These are phyloP conservation scores for Diarsia rubi DNA, from an alignment of 2,888 invertebrate genomes.

Conservation along the genomic window DNA sequence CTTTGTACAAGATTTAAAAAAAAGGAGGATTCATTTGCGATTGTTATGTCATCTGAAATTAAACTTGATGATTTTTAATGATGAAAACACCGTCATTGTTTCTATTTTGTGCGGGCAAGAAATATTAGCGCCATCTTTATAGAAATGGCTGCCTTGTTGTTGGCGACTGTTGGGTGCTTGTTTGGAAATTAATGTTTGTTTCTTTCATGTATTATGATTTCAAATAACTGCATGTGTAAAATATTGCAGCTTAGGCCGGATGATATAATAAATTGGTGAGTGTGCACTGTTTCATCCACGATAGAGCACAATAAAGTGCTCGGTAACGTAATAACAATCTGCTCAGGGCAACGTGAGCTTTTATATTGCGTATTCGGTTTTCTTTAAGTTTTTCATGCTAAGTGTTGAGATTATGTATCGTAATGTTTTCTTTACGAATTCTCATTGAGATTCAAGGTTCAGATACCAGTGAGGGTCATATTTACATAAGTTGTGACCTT, in stretches of 20 bases:
- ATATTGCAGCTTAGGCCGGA: conserved; percentile 72
- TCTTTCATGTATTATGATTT: conserved; percentile 83
- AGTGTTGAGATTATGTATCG: conserved; percentile 29
- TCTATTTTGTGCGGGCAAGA: conserved; percentile 64
- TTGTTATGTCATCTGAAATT: no score
- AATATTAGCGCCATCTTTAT: conserved; percentile 79
- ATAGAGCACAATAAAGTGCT: conserved; percentile 46
- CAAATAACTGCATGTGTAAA: conserved; percentile 72
- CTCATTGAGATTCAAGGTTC: conserved; percentile 41
- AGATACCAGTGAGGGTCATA: conserved; percentile 60
- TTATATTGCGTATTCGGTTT: conserved; percentile 67
- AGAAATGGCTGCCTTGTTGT: conserved; percentile 90
- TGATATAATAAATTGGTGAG: conserved; percentile 80
- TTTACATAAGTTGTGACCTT: conserved; percentile 80
- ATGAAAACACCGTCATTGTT: conserved; percentile 45
- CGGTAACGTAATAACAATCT: conserved; percentile 67
- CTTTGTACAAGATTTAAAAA: not conserved
- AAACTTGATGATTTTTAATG: conserved; percentile 1
- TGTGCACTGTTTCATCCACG: conserved; percentile 47
- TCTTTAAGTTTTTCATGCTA: conserved; percentile 42
- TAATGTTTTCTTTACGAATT: conserved; percentile 33
- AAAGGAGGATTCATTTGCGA: not conserved
- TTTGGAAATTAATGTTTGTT: conserved; percentile 87
- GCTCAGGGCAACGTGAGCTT: conserved; percentile 84
- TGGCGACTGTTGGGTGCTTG: conserved; percentile 89